Evolutionary conservation across 2,113 vertebrate species (phyloP), one percentile per base, ranked within the genome.

Genomic region (Cyanocitta stelleri): DNA sequence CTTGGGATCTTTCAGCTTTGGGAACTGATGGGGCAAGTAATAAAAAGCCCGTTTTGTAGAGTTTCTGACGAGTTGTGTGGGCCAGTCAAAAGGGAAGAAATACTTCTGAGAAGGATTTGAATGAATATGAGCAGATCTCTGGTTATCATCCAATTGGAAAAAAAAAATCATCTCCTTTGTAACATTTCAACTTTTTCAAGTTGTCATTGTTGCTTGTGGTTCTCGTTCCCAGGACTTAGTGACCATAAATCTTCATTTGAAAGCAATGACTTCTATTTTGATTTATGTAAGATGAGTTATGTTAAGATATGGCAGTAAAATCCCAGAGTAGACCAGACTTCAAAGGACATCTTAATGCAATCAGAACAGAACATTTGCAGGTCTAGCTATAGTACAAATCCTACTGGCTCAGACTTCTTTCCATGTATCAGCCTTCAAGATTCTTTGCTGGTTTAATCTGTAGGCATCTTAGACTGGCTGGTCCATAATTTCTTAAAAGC

Each of bases 101-200:
- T 59, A 55, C 48, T 93, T 73, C 44, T 85, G 63, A 92, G 71
- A 85, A 90, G 35, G 21, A 74, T 82, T 94, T 87, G 92, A 85
- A 44, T 72, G 61, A 75, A 39, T 85, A 32, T 17, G 61, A 91
- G 51, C 16, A 16, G 54, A 85, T 89, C 21, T 71, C 84, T 89
- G 77, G 84, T 91, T 93, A 85, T 89, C 84, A 89, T 93, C 69
- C 69, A 89, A 44, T 32, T 51, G 39, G 22, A 51, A 94, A 95
- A 89, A 95, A 89, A 46, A 96, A 93, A 39, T 77, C 18, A 71
- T 72, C 66, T 94, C 26, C 69, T 85, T 78, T 74, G 61, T 71
- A 89, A 48, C 39, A 63, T 78, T 71, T 85, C 41, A 43, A 20
- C 35, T 85, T 77, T 90, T 87, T 85, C 52, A 87, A 55, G 72